Conservation (phyloP, 2,113 vertebrate species). For the Aepyceros melampus region DNA sequence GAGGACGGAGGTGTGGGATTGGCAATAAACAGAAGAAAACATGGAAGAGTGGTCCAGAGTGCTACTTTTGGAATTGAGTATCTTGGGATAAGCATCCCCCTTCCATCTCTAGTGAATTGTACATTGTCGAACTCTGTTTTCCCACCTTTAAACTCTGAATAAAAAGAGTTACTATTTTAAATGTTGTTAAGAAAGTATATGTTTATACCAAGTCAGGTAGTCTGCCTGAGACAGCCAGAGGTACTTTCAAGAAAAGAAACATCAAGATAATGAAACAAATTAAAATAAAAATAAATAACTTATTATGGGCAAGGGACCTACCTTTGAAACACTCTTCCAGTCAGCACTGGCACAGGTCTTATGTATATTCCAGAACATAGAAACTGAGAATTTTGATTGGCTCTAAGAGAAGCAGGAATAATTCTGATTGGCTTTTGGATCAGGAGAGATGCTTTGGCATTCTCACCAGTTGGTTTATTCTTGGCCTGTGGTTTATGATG, state of each 20-base stretch:
- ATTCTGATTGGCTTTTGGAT: not conserved
- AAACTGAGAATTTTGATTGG: not conserved
- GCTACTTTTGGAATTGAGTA: not conserved
- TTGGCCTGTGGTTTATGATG: not conserved
- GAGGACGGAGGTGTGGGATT: not conserved
- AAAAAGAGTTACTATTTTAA: not conserved
- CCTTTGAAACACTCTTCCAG: not conserved
- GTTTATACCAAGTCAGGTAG: not conserved
- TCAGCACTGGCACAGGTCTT: not conserved
- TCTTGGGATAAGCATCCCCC: not conserved
- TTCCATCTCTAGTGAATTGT: not conserved
- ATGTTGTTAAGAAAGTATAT: not conserved
- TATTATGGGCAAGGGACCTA: not conserved
- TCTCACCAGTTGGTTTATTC: not conserved
- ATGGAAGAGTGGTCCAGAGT: not conserved
- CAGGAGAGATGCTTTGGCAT: not conserved
- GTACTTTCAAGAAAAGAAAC: not conserved
- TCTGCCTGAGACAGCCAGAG: not conserved
- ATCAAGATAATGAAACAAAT: not conserved
- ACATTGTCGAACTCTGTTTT: not conserved
- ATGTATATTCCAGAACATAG: not conserved
- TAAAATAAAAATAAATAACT: not conserved
- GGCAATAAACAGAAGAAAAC: not conserved
- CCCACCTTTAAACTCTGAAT: not conserved
- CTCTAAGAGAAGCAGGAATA: not conserved